Evolutionary conservation across 2,888 invertebrate genomes (phyloP), one percentile per base, ranked within the genome.

Genomic region (Steinernema carpocapsae): DNA sequence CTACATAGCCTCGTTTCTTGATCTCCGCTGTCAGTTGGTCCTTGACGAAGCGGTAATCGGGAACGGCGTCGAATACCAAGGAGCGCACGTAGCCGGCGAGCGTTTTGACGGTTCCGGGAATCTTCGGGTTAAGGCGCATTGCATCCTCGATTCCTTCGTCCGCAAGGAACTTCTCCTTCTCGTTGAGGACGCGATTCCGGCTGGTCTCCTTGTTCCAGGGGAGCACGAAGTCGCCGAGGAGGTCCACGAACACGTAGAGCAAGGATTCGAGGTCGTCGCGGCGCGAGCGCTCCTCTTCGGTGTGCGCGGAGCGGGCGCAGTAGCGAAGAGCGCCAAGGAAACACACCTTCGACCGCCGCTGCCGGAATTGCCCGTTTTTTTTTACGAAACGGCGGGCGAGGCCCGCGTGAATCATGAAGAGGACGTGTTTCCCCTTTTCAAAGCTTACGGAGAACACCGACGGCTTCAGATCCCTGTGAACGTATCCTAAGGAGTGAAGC

Each of bases 391-490:
- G 48, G 48, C 48, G 48, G 3, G 48, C 48, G 6, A 48, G 19
- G 17, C 48, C 48, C 17, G 48, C 4, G 48, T 48, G 48, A 14
- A 48, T 19, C 48, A 48, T 48, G 52, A 19, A n/a, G 24, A 22
- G 22, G 6, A 52, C 22, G 24, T n/a, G 2, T 52, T 52, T 52
- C 2, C 22, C 12, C 52, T 24, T 24, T 7, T 17, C 17, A 7
- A 14, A 4, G 12, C 52, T 1, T 2, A 52, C 12, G 52, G 52
- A 19, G 24, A 52, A 52, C 24, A 22, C 52, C 3, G 52, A n/a
- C 22, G 52, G 52, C 24, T 52, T 52, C 22, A 52, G 22, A 22
- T 52, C 52, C 22, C 52, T n/a, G 52, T 52, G 52, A 22, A 52
- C 24, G 24, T 22, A 52, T 12, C 52, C 52, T 1, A 52, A 2